Base-by-base conservation (phyloP, 1,140 invertebrate species). In the Pissodes strobi region DNA sequence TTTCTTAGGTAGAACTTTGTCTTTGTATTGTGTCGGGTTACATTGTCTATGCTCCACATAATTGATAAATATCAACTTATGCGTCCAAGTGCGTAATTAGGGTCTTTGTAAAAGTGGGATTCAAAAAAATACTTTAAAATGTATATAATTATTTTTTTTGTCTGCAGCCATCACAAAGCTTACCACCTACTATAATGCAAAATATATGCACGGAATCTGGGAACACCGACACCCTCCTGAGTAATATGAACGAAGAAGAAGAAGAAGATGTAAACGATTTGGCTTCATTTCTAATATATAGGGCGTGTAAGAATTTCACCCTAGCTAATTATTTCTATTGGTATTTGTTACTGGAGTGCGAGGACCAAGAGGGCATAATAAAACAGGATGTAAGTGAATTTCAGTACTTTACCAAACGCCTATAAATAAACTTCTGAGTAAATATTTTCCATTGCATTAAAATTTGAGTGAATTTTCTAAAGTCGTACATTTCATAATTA, bases 291-390 rank as follows among this genome's bases (percentile, higher is more conserved):
- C 84, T 99, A 1, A 95, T 99, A 55, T 85, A 88, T 45, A 83
- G 94, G 55, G 94, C 95, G 5, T 94, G 92, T 78, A 85, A 88
- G 71, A 97, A 98, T 82, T 87, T 88, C 22, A 89, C 86, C 17
- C 78, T 99, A 45, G 94, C 95, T 38, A 98, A 98, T 82, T 98
- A 97, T 80, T 89, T 99, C 69, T 98, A 94, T 79, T 99, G 97
- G 97, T 97, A 97, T 82, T 80, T 98, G 39, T 84, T 90, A 18
- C 92, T 96, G 37, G 95, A 98, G 80, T 94, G 94, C 78, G 94
- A 96, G 78, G 91, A 94, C 76, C 83, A 84, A 62, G 85, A 84
- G 41, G 82, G 86, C 2, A 80, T 84, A 43, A 82, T 85, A 48
- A 90, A 91, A 76, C 87, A 90, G 80, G 90, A 93, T 75, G 84